Base-by-base conservation (phyloP, 2,113 vertebrate species). In the Coryphaenoides rupestris region DNA sequence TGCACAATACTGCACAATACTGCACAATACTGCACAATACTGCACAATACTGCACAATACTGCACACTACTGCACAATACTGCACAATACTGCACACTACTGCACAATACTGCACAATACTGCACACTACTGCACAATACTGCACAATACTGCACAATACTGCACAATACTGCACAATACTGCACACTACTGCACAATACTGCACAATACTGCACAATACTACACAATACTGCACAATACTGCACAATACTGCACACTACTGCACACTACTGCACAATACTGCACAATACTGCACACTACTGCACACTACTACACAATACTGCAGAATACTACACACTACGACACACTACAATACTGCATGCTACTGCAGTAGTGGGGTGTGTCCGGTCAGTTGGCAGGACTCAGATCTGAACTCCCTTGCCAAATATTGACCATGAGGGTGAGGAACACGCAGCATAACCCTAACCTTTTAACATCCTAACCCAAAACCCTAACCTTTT, bases 381-480 rank as follows among this genome's bases (percentile, higher is more conserved):
- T 12, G 6, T 33, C 50, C 9, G 23, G 40, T 50, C 9, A 33
- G 15, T 40, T 0, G 56, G 9, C 52, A 59, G 50, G 15, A 1
- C 54, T 14, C 40, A 28, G 21, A 16, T 0, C 62, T 23, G 59
- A 69, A 78, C 83, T 72, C 86, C 85, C 63, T 86, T 65, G 58
- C 79, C 77, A 85, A 86, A 91, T 87, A 84, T 91, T 90, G 81
- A 74, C 55, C 62, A 63, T 80, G 68, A 73, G 78, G 84, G 81
- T 54, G 72, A 52, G 66, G 63, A 83, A 74, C 40, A 10, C 5
- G 16, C 26, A 52, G 65, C 58, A 55, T 33, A 24, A 53, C 47
- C 57, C 10, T n/a, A 33, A 40, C 28, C 47, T n/a, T 50, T 50
- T n/a, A 6, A 50, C 9, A 50, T 16, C 47, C n/a, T 50, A 1